phyloP scores from a whole-genome alignment of 2,113 vertebrate species.

The Orthonyx spaldingii region DNA sequence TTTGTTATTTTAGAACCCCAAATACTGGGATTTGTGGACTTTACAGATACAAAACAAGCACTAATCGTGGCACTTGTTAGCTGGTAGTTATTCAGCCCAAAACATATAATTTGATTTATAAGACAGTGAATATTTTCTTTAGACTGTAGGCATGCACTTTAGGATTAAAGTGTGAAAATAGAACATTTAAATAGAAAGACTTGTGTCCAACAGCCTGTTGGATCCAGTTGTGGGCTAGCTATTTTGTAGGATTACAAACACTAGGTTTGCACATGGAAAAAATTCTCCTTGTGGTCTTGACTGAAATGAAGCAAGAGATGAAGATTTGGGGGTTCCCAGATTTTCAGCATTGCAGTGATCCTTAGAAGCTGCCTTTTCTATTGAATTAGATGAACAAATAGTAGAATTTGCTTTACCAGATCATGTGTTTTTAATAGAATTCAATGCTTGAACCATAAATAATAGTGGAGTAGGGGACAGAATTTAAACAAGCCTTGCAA shows the following conservation, averaged over 20 bases:
- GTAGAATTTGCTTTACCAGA: not conserved
- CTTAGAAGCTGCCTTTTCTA: not conserved
- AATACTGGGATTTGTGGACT: not conserved
- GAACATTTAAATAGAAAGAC: not conserved
- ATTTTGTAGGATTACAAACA: not conserved
- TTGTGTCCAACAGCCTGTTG: not conserved
- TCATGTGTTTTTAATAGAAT: constrained; percentile 46
- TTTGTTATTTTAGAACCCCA: not conserved
- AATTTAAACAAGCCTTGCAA: constrained; percentile 56
- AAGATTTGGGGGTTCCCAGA: not conserved
- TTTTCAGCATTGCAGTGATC: not conserved
- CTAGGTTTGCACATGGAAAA: not conserved
- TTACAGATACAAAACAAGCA: not conserved
- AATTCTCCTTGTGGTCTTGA: not conserved
- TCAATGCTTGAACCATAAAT: constrained; percentile 37
- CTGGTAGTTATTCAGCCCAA: not conserved
- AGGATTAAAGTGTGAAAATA: not conserved
- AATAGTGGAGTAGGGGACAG: constrained; percentile 28
- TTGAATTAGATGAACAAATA: constrained; percentile 23
- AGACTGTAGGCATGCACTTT: not conserved
- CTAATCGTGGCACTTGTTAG: not conserved
- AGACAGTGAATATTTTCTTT: not conserved
- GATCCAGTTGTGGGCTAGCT: not conserved
- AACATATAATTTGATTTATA: not conserved
- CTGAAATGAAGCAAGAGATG: not conserved